Evolutionary conservation across 2,888 invertebrate genomes (phyloP).

Genomic region (Sphaerophoria rueppellii): DNA sequence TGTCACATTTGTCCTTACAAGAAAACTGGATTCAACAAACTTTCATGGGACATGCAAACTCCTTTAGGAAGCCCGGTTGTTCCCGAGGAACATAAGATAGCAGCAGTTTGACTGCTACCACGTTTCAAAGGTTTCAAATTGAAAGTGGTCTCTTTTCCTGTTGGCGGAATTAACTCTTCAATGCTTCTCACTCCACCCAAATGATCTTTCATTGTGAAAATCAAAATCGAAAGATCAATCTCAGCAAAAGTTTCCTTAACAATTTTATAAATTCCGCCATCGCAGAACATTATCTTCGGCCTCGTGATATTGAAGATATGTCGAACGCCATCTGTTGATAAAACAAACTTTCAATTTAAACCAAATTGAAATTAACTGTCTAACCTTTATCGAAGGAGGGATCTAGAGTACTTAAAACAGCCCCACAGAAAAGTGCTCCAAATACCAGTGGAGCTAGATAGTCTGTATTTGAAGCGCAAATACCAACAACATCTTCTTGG

Average conservation of each 20-base stretch:
- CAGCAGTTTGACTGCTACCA: constrained; percentile 69
- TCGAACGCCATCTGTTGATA: constrained; percentile 75
- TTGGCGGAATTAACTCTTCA: constrained; percentile 66
- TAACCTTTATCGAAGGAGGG: constrained; percentile 53
- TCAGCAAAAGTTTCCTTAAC: constrained; percentile 69
- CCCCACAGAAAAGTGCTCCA: constrained; percentile 68
- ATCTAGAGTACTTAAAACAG: constrained; percentile 36
- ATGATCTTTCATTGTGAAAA: constrained; percentile 74
- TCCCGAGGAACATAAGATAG: constrained; percentile 74
- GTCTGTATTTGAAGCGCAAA: constrained; percentile 78
- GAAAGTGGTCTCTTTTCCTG: constrained; percentile 58
- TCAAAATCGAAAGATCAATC: constrained; percentile 49
- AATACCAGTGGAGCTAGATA: constrained; percentile 79
- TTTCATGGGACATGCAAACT: constrained; percentile 72
- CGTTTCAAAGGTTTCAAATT: constrained; percentile 35
- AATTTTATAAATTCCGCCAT: constrained; percentile 76
- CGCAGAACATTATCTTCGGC: constrained; percentile 80
- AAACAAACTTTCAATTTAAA: neutral
- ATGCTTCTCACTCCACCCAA: constrained; percentile 64
- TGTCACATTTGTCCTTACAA: constrained; percentile 41
- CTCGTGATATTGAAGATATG: constrained; percentile 79
- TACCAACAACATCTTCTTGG: constrained; percentile 79
- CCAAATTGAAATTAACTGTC: neutral
- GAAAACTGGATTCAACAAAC: constrained; percentile 37
- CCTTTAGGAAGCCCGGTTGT: constrained; percentile 74